Conservation (phyloP, 2,888 invertebrate genomes). For the Apotomis turbidana region DNA sequence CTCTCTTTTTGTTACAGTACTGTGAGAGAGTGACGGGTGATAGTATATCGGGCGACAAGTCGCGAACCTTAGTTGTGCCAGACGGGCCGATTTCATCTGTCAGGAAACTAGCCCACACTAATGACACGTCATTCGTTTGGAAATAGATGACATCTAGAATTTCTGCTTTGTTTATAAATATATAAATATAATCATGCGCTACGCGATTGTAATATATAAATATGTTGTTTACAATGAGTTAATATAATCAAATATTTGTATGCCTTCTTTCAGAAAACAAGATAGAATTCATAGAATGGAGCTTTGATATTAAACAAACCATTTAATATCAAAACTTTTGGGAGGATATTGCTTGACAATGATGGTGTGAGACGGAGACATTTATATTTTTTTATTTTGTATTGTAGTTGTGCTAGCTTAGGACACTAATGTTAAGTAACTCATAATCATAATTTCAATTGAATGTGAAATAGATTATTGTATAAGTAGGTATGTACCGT, state of each 20-base stretch:
- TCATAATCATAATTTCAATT: no score
- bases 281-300: background rate
- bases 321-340: background rate
- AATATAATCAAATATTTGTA: background rate
- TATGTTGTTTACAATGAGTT: background rate
- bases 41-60: no score
- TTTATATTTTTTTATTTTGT: background rate
- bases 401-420: background rate
- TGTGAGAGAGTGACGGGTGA: no score
- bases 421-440: no score
- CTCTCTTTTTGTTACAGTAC: no score
- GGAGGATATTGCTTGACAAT: background rate
- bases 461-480: no score
- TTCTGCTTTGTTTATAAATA: background rate
- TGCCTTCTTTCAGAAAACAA: slow-evolving; percentile 23
- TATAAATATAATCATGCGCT: background rate
- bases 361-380: slow-evolving; percentile 3
- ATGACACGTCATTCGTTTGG: no score
- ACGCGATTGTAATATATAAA: background rate
- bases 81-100: no score
- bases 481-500: no score
- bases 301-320: slow-evolving; percentile 5
- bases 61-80: no score
- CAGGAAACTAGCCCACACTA: no score
- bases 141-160: no score